Percentiles rank a stretch among this genome's conserved stretches.
Conservation (phyloP, 2,113 vertebrate genomes). For the Lycocorax pyrrhopterus region DNA sequence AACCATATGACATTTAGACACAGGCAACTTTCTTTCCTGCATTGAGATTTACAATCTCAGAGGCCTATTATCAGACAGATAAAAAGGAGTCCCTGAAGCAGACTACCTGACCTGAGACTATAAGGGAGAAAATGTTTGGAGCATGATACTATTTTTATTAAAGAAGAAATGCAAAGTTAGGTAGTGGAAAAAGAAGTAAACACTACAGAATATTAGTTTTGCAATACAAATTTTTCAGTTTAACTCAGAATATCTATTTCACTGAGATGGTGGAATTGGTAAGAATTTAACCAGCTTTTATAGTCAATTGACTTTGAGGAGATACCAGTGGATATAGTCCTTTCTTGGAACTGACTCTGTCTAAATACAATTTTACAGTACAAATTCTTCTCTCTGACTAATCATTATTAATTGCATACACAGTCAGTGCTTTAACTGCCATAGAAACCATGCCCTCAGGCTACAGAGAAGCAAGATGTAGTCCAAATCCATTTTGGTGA, state of each 20-base stretch:
- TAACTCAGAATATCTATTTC: neutral
- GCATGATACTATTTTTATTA: neutral
- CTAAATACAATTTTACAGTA: neutral
- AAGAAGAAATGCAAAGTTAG: neutral
- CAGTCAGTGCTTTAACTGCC: neutral
- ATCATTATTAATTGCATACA: neutral
- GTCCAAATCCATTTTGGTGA: neutral
- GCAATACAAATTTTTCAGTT: neutral
- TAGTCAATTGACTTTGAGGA: neutral
- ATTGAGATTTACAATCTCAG: neutral
- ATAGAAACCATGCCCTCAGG: neutral
- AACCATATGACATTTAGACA: neutral
- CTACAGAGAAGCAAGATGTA: neutral
- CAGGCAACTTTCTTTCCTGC: neutral
- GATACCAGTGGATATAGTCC: neutral
- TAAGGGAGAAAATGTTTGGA: neutral
- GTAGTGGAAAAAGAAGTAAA: neutral
- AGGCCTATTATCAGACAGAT: neutral
- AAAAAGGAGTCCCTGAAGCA: neutral
- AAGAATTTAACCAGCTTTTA: neutral
- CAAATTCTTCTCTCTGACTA: neutral
- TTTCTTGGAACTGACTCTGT: neutral
- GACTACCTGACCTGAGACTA: neutral
- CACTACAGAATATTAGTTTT: neutral
- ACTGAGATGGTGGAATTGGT: neutral